Evolutionary conservation across 2,113 vertebrate genomes (phyloP).

Genomic region (Mesocricetus auratus): DNA sequence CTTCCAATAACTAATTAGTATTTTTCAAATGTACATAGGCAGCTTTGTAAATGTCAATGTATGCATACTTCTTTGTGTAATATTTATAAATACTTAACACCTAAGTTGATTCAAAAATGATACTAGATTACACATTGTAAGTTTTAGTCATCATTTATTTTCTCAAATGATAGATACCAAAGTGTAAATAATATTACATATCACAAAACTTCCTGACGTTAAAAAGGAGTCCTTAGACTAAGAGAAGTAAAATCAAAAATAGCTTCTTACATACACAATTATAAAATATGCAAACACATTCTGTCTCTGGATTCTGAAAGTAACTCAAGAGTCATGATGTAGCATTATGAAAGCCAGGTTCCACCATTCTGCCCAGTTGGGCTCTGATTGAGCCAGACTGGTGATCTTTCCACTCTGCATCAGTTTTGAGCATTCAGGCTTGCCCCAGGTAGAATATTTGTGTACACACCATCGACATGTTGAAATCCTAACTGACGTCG

Average conservation of each 20-base stretch:
- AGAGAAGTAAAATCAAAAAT: background rate
- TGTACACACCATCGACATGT: background rate
- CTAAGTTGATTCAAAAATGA: conserved; percentile 47
- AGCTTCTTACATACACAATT: background rate
- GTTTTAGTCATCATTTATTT: background rate
- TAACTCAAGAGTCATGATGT: conserved; percentile 2
- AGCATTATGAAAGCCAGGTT: conserved; percentile 4
- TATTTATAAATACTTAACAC: conserved; percentile 35
- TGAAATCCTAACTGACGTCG: too few species aligned
- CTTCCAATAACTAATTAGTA: background rate
- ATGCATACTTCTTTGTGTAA: background rate
- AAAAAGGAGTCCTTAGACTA: background rate
- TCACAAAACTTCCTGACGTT: conserved; percentile 10
- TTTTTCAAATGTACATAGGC: conserved; percentile 32
- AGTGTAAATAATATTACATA: background rate
- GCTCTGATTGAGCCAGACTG: conserved; percentile 1
- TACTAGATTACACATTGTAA: background rate
- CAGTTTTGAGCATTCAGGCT: background rate
- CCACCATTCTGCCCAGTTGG: background rate
- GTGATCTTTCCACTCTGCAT: background rate
- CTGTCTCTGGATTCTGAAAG: background rate
- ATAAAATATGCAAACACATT: conserved; percentile 26
- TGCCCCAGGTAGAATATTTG: background rate
- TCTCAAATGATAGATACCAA: conserved; percentile 28
- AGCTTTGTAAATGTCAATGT: background rate